These are phyloP conservation scores for Falco novaeseelandiae DNA, from an alignment of 2,797 vertebrate genomes.

Conservation along the genomic window DNA sequence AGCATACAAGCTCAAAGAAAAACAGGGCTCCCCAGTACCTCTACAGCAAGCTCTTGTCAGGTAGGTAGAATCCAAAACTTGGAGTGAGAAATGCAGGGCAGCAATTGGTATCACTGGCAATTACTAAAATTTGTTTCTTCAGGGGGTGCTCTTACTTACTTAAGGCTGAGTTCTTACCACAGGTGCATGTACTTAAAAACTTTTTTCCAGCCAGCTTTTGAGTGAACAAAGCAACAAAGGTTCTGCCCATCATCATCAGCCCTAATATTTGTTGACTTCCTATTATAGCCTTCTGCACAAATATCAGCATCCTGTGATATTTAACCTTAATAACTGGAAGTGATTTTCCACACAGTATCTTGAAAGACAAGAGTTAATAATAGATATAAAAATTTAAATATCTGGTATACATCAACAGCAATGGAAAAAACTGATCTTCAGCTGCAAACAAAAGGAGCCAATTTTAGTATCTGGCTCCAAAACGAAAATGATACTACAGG, in stretches of 20 bases:
- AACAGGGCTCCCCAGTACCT: neutral
- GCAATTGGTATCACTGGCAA: neutral
- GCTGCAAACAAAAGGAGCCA: neutral
- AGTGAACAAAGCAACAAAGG: neutral
- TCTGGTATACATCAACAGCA: neutral
- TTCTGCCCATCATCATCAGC: neutral
- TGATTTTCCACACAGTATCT: neutral
- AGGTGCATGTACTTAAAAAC: neutral
- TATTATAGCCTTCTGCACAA: neutral
- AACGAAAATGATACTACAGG: neutral
- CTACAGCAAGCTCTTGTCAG: neutral
- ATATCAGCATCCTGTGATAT: neutral
- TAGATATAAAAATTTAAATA: neutral
- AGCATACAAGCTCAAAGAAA: neutral
- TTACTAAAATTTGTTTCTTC: neutral
- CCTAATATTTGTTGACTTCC: neutral
- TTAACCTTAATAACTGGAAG: neutral
- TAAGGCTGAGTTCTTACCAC: neutral
- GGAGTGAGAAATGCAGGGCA: neutral
- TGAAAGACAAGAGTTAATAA: neutral
- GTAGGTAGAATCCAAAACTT: neutral
- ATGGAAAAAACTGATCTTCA: neutral
- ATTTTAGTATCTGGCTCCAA: neutral
- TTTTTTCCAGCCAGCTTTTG: neutral
- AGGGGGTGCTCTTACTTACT: neutral